Evolutionary conservation across 1,140 invertebrate species (phyloP).

Genomic region (Brachionus rubens): DNA sequence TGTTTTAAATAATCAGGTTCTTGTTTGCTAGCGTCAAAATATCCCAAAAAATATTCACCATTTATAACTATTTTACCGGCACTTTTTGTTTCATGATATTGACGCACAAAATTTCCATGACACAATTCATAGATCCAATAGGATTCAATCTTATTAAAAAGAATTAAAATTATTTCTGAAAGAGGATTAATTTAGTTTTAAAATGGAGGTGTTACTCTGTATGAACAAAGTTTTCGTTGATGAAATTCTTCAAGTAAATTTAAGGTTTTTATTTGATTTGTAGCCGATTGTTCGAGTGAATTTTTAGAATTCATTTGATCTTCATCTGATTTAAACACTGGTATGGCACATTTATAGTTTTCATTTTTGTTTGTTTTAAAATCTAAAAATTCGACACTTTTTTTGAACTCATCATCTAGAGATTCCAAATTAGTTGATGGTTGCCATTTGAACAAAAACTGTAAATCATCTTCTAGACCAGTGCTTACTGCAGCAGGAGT

Average conservation of each 20-base stretch:
- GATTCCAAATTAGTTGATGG: background rate
- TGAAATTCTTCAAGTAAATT: background rate
- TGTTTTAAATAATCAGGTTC: conserved; percentile 39
- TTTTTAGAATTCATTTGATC: background rate
- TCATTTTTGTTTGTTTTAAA: conserved; percentile 25
- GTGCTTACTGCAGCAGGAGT: too few species aligned
- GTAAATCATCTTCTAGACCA: conserved; percentile 45
- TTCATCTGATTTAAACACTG: background rate
- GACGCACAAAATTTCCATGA: conserved; percentile 80
- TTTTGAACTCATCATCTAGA: background rate
- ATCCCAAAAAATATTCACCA: conserved; percentile 38
- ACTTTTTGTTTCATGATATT: conserved; percentile 72
- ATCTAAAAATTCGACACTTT: background rate
- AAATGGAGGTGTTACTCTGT: conserved; percentile 5
- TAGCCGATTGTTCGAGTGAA: background rate
- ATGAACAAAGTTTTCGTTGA: conserved; percentile 30
- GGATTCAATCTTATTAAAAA: conserved; percentile 69
- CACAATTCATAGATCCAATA: conserved; percentile 98
- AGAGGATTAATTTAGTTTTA: background rate
- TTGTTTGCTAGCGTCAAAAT: conserved; percentile 32
- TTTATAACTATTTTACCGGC: conserved; percentile 15
- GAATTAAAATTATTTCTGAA: background rate
- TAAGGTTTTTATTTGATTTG: background rate
- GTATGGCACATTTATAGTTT: conserved; percentile 11
- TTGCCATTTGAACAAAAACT: conserved; percentile 35